Base-by-base conservation (phyloP, 1,140 invertebrate species). In the Temnothorax longispinosus region DNA sequence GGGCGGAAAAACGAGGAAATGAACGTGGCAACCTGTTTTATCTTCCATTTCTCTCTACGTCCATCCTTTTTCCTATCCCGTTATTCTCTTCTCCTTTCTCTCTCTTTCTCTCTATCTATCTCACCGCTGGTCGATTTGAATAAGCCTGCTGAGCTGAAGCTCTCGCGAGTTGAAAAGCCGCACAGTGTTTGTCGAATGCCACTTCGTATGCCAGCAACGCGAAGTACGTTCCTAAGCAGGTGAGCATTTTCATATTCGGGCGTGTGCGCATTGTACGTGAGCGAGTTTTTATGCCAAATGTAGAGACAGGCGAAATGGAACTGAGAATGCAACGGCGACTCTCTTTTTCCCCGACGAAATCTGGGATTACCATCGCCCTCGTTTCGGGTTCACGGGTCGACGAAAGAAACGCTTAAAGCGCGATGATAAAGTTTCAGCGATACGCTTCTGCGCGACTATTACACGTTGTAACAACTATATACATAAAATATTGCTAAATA, bases 101-200 rank as follows among this genome's bases (percentile, higher is more conserved):
- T 0, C 15, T 21, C 21, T 11, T n/a, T 67, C 44, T 58, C 18
- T 32, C 64, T 50, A 74, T 69, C 47, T 38, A 62, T 69, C 38
- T 47, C 54, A 21, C 41, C 69, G 58, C 44, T 74, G 87, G 67
- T 87, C 86, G 76, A 93, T 93, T 93, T 93, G 91, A 94, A 93
- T 93, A 93, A 92, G 92, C 86, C 90, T 92, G 85, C 81, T 56
- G 84, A 89, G 91, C 78, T 69, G 62, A 65, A 90, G 84, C 89
- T 88, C 56, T 52, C 41, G 75, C 80, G 74, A 90, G 92, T 92
- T 92, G 89, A 92, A 93, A 93, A 92, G 92, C 89, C 87, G 72
- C 78, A 77, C 71, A 87, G 91, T 93, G 91, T 92, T 93, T 93
- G 87, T 88, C 90, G 91, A 93, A 93, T 91, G 89, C 91, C 89